These are phyloP conservation scores for Psilopogon haemacephalus DNA, from an alignment of 2,113 vertebrate species.

Conservation along the genomic window DNA sequence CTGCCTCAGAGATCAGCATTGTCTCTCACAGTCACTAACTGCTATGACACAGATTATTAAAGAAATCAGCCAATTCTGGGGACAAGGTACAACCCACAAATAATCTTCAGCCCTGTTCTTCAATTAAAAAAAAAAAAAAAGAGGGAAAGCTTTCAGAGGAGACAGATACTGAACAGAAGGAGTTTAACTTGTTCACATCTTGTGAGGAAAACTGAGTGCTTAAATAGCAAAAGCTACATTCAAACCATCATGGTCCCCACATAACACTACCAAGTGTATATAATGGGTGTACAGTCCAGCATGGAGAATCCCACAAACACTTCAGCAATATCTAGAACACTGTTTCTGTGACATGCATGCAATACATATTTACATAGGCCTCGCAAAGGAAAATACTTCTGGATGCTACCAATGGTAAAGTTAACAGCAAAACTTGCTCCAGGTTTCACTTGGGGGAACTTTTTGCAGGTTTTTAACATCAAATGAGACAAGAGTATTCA, in stretches of 20 bases:
- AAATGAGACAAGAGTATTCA: neutral
- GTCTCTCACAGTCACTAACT: accelerated
- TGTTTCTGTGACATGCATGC: neutral
- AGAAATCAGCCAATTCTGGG: neutral
- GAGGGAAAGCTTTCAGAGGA: neutral
- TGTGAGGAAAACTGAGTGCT: neutral
- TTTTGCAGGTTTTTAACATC: neutral
- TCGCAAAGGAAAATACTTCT: neutral
- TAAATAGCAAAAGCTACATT: neutral
- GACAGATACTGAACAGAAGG: too few species aligned
- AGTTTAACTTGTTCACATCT: neutral
- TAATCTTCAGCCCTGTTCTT: neutral
- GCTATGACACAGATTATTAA: neutral
- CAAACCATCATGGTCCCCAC: neutral
- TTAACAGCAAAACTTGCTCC: neutral
- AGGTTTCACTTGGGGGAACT: neutral
- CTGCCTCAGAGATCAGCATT: neutral
- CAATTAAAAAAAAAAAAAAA: neutral
- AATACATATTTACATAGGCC: neutral
- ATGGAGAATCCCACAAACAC: neutral
- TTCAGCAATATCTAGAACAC: neutral
- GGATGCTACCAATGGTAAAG: neutral
- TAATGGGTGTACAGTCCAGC: neutral
- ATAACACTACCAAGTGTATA: neutral
- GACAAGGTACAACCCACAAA: neutral